Base-by-base conservation (phyloP, 2,888 invertebrate genomes). In the Cataglyphis albicans region DNA sequence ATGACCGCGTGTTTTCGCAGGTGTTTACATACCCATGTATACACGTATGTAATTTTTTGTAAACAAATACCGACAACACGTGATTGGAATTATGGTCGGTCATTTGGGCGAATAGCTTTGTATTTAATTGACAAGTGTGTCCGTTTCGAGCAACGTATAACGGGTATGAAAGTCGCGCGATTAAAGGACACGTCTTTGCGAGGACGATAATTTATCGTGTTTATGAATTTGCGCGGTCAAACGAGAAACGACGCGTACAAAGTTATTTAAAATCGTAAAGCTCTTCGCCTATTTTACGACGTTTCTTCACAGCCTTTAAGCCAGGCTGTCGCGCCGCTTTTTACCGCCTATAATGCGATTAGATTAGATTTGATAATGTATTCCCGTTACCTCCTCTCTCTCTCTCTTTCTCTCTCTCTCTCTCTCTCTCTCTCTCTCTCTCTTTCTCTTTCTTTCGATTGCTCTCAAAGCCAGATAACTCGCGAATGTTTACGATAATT, bases 331-430 rank as follows among this genome's bases (percentile, higher is more conserved):
- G 52, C 52, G 6, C 7, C 0, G 18, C 29, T 29, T 48, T 48
- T 67, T 48, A 48, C 15, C 32, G 0, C 4, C 9, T 21, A 44
- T 32, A 52, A 74, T 35, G 15, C 10, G 76, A 78, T 78, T 78
- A 78, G 57, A 68, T 78, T 67, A 67, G 68, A 78, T 67, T 67
- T 10, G 55, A 76, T 38, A 55, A 18, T n/a, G 9, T 18, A 48
- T 48, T 32, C 4, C 12, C 12, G 52, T 18, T 35, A 21, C 1
- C 25, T 32, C 3, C 6, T 6, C 2, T 44, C 25, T 52, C 7
- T 25, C 21, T 61, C 32, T 32, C 18, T 61, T 7, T 61, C 7
- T 32, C 32, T 61, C 2, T 61, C 32, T 32, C 18, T 61, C 18
- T 25, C 1, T 29, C 29, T 29, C 29, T 29, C 29, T 29, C 6